Percentiles rank a stretch among this genome's conserved stretches.
Evolutionary conservation across 1,140 invertebrate genomes (phyloP).

Genomic region (Arctopsyche grandis): DNA sequence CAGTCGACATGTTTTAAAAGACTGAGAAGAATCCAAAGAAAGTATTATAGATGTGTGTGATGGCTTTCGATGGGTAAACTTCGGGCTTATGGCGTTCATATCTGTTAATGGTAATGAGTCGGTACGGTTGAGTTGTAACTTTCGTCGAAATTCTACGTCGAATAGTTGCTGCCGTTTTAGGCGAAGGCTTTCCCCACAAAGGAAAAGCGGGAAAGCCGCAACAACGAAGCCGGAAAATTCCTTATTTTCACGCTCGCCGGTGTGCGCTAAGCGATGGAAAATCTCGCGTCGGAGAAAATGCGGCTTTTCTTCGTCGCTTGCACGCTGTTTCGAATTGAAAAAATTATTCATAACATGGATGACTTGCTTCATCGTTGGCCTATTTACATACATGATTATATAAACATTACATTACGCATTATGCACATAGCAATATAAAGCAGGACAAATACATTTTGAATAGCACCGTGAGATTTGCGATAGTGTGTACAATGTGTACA

Average conservation of each 20-base stretch:
- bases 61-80: too few species aligned
- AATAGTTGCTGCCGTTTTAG: not conserved
- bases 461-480: too few species aligned
- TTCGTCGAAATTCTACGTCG: not conserved
- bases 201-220: slow-evolving; percentile 1
- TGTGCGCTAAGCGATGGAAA: not conserved
- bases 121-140: not conserved
- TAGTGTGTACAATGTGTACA: too few species aligned
- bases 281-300: not conserved
- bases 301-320: not conserved
- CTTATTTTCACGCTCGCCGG: slow-evolving; percentile 8
- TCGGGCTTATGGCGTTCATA: too few species aligned
- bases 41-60: too few species aligned
- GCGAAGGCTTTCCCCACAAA: not conserved
- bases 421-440: too few species aligned
- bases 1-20: too few species aligned
- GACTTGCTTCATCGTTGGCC: not conserved
- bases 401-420: not conserved
- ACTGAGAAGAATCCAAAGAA: too few species aligned
- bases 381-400: not conserved
- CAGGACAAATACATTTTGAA: too few species aligned
- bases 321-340: too few species aligned
- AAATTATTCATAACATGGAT: not conserved
- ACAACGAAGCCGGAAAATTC: slow-evolving; percentile 15
- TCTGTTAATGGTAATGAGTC: not conserved